These are phyloP conservation scores for Carcharodon carcharias DNA, from an alignment of 2,797 vertebrate genomes.

Conservation along the genomic window DNA sequence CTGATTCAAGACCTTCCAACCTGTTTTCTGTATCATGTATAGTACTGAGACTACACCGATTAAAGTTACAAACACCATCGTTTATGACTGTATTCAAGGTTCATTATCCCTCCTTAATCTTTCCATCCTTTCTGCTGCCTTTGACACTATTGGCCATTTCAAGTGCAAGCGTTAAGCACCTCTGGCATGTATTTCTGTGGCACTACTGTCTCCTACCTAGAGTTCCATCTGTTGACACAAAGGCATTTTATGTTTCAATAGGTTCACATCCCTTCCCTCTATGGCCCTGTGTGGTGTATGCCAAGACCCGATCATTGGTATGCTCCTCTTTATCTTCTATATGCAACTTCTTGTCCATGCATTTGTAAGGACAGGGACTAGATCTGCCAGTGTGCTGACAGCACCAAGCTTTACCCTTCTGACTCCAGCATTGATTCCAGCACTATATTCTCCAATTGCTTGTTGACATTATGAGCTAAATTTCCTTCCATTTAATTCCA, in stretches of 20 bases:
- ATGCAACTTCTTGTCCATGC: neutral
- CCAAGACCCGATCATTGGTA: neutral
- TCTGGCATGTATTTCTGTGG: neutral
- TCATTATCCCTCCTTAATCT: neutral
- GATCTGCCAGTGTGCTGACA: neutral
- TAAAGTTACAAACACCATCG: neutral
- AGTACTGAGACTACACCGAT: neutral
- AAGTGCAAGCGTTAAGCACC: no score
- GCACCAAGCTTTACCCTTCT: neutral
- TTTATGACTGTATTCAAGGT: neutral
- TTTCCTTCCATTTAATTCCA: neutral
- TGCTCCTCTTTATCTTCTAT: neutral
- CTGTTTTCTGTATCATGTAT: neutral
- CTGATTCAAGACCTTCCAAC: neutral
- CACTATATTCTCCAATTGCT: neutral
- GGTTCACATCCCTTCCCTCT: neutral
- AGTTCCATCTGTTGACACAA: neutral
- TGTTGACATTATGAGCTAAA: neutral
- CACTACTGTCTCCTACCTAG: neutral
- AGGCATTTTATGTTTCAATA: neutral
- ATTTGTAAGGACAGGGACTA: neutral
- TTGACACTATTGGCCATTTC: neutral
- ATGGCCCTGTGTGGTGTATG: neutral
- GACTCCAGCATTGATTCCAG: neutral
- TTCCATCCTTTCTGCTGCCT: neutral